These are phyloP conservation scores for Manacus vitellinus DNA, from an alignment of 2,113 vertebrate genomes.

Conservation along the genomic window DNA sequence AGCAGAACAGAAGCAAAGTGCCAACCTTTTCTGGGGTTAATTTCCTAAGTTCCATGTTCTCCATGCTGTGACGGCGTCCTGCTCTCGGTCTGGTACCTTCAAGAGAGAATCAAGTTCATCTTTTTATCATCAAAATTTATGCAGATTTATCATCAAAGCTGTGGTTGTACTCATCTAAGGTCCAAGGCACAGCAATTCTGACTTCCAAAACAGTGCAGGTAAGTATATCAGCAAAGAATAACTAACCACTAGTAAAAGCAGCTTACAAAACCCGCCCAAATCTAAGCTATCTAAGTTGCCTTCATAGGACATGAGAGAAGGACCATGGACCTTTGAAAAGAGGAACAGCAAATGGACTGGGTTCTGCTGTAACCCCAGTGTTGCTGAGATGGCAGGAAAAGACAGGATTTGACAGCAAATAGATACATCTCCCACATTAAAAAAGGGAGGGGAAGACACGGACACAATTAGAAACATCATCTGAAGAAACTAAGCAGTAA, in stretches of 20 bases:
- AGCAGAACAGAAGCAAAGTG: conserved; percentile 1
- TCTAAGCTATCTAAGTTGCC: background rate
- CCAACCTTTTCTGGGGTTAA: conserved; percentile 93
- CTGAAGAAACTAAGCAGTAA: background rate
- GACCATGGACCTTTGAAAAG: background rate
- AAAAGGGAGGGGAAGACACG: background rate
- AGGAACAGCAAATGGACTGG: background rate
- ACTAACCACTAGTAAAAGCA: background rate
- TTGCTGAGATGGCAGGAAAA: background rate
- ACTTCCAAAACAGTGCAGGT: background rate
- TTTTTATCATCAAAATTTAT: background rate
- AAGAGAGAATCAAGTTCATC: background rate
- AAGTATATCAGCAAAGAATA: background rate
- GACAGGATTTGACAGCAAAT: background rate
- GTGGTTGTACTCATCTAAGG: background rate
- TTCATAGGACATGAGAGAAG: background rate
- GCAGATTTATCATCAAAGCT: background rate
- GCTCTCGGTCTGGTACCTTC: conserved; percentile 84
- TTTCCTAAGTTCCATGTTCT: conserved; percentile 96
- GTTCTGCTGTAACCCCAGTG: background rate
- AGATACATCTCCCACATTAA: background rate
- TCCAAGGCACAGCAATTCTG: background rate
- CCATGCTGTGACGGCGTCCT: conserved; percentile 93
- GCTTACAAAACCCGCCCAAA: background rate
- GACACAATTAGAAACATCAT: background rate